Evolutionary conservation across 2,113 vertebrate species (phyloP), one percentile per base, ranked within the genome.

Genomic region (Trogon melanurus): DNA sequence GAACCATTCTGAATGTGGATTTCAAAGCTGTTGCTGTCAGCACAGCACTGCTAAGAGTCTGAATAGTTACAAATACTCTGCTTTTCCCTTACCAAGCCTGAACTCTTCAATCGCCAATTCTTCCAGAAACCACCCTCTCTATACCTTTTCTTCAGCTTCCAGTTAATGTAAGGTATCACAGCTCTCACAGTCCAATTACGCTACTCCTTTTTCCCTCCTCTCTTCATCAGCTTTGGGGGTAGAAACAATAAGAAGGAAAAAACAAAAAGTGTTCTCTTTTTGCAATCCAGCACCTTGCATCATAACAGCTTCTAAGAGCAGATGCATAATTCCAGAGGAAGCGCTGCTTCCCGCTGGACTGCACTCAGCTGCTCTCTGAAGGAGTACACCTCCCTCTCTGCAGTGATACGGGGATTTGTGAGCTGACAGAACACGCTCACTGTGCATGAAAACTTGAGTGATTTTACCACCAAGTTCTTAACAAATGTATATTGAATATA

Each of bases 21-120:
- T 88, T 93, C 67, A 92, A 79, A 86, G 72, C 5, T 86, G 10
- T 48, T 80, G 30, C 54, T 93, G 79, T 60, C n/a, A 78, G 9
- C 20, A 26, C 22, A 78, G 54, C 20, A 58, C 34, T 69, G 38
- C 22, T 71, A 57, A 75, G 44, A 23, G 29, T 13, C 41, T 83
- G 54, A 91, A 71, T 51, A 65, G 22, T 45, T 67, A 79, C 56
- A 93, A 88, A 88, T 13, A 8, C 20, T 91, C 54, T 66, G 12
- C 30, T 88, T 71, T 82, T 73, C 30, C 2, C 22, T 75, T 84
- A 87, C 19, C 45, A 53, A 80, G 11, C 16, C 30, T 78, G 44
- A 81, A 29, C n/a, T 71, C 15, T 72, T 84, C 60, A 41, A 23
- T 79, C 21, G 3, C 5, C 19, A 38, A 4, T 44, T 51, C 32